Base-by-base conservation (phyloP, 2,113 vertebrate species). In the Onychostruthus taczanowskii region DNA sequence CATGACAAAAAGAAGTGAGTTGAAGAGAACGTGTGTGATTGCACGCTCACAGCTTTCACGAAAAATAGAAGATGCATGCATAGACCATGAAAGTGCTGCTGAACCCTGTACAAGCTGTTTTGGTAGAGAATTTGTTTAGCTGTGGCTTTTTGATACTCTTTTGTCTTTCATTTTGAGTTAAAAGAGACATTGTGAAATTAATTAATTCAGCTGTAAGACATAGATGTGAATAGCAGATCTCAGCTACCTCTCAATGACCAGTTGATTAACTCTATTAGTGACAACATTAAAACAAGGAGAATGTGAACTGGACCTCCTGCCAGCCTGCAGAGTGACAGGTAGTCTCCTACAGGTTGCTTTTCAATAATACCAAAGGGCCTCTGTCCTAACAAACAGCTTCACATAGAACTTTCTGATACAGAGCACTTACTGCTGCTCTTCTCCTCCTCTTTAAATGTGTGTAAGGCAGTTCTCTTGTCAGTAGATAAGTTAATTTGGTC, bases 401-500 rank as follows among this genome's bases (percentile, higher is more conserved):
- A 30, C 7, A 5, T 0, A 31, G 26, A 81, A 24, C 6, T 66
- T 73, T 12, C 2, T 62, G 28, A 58, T 24, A 58, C 18, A 53
- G n/a, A 84, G 13, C 9, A 39, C 16, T 35, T 33, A 5, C 20
- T 74, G 14, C 35, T 70, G 18, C 24, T 24, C 43, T 44, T 4
- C 1, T 31, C 2, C 1, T 0, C 1, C 5, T 17, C 21, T 68
- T 82, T 55, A 37, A 44, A 37, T n/a, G 17, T 62, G 11, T n/a
- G 2, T 41, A 33, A 91, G 12, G 12, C 16, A 33, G 39, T 50
- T 75, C 13, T 50, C 18, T 37, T 53, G n/a, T 53, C 37, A 86
- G 50, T 5, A 85, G 56, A 13, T 76, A 75, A 73, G 19, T 7
- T 13, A 1, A 2, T 56, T 73, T 44, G 39, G 5, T 69, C 26